Percentiles rank a stretch among this genome's conserved stretches.
These are phyloP conservation scores for Pterostichus madidus DNA, from an alignment of 2,888 invertebrate species.

Conservation along the genomic window DNA sequence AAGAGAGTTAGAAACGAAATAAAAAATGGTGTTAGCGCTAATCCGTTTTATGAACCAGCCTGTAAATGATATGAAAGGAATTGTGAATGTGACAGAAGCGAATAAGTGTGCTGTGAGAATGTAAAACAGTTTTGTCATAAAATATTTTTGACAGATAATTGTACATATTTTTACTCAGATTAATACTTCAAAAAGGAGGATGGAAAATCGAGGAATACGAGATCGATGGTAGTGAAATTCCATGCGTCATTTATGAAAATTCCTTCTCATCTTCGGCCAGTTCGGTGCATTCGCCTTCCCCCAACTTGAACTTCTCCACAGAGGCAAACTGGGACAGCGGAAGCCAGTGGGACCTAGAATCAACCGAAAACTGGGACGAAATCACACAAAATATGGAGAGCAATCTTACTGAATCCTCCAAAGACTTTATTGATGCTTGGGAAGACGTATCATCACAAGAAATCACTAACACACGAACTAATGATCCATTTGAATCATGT, in stretches of 20 bases:
- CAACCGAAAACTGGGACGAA: constrained; percentile 60
- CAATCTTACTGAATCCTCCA: neutral
- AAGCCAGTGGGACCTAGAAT: constrained; percentile 57
- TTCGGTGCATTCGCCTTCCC: constrained; percentile 41
- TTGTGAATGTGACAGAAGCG: neutral
- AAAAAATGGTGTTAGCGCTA: no score
- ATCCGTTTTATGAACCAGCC: no score
- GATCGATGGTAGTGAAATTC: constrained; percentile 70
- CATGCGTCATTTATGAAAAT: constrained; percentile 72
- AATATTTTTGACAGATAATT: neutral
- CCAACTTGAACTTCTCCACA: constrained; percentile 58
- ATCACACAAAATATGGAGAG: constrained; percentile 1
- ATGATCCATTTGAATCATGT: no score
- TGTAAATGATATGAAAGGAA: no score
- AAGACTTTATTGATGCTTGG: constrained; percentile 9
- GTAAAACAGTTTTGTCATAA: constrained; percentile 57
- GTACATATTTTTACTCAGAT: constrained; percentile 68
- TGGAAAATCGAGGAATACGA: constrained; percentile 74
- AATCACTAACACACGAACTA: neutral
- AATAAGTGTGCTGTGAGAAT: constrained; percentile 52
- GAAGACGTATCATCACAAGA: constrained; percentile 19
- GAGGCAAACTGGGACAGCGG: constrained; percentile 63
- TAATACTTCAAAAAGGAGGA: constrained; percentile 71
- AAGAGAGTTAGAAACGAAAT: no score
- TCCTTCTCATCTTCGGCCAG: constrained; percentile 5